Conservation (phyloP, 2,113 vertebrate species). For the Tachycineta bicolor region DNA sequence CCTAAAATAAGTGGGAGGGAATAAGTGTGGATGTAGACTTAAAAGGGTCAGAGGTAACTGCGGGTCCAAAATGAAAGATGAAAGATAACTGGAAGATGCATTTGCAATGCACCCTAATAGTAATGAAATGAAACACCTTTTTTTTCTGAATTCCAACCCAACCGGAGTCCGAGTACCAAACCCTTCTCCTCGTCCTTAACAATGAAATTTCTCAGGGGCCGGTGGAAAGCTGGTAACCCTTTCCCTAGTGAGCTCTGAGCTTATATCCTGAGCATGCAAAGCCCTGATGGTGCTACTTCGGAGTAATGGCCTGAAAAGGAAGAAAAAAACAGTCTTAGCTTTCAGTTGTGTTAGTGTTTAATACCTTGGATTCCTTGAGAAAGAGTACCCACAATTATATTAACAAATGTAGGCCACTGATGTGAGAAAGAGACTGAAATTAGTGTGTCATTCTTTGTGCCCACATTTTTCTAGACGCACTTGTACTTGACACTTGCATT, state of each 20-base stretch:
- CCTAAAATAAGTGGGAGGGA: not conserved
- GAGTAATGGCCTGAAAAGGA: not conserved
- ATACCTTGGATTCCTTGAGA: not conserved
- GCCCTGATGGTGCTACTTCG: not conserved
- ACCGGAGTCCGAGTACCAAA: not conserved
- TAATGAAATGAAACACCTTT: not conserved
- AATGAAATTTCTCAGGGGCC: not conserved
- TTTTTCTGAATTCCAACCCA: not conserved
- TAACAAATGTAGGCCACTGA: constrained; percentile 39
- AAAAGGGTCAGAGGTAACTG: not conserved
- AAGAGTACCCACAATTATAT: not conserved
- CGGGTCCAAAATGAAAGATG: not conserved
- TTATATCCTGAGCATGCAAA: not conserved
- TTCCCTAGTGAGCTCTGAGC: not conserved
- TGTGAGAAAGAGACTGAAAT: constrained; percentile 17
- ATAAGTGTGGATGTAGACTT: not conserved
- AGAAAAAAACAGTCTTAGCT: not conserved
- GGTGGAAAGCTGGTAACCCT: not conserved
- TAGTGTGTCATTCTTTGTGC: constrained; percentile 36
- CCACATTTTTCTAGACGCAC: constrained; percentile 14
- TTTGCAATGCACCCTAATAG: not conserved
- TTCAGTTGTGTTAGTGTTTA: not conserved
- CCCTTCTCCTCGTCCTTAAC: not conserved
- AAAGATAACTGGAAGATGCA: not conserved
- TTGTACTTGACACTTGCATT: constrained; percentile 43